Conservation (phyloP, 1,140 invertebrate species). For the Pseudoatta argentina region DNA sequence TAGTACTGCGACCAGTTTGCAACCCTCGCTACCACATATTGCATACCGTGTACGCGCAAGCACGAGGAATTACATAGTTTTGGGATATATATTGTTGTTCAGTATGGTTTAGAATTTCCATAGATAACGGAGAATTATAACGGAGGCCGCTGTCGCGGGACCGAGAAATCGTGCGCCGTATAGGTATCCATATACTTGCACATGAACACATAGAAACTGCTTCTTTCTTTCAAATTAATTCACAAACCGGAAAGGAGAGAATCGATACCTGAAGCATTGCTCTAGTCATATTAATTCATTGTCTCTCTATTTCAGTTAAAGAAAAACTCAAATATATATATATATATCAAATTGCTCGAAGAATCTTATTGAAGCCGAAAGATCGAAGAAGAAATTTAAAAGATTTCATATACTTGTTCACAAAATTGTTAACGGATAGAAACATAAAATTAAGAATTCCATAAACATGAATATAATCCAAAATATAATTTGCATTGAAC, state of each 20-base stretch:
- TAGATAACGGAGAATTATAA: slow-evolving; percentile 85
- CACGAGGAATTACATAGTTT: slow-evolving; percentile 82
- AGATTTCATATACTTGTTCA: background rate
- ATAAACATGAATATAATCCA: background rate
- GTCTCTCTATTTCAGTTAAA: background rate
- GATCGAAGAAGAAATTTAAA: background rate
- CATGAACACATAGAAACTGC: slow-evolving; percentile 43
- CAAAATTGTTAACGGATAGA: background rate
- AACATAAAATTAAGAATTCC: background rate
- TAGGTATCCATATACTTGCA: slow-evolving; percentile 50
- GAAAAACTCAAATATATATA: background rate
- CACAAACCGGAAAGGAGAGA: background rate
- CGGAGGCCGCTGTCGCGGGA: slow-evolving; percentile 76
- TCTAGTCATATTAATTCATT: background rate
- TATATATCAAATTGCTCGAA: background rate
- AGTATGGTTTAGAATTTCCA: slow-evolving; percentile 84
- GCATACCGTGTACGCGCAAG: slow-evolving; percentile 72
- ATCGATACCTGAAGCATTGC: background rate
- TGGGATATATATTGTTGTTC: slow-evolving; percentile 84
- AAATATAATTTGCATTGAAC: slow-evolving; percentile 2
- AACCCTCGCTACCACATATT: slow-evolving; percentile 72
- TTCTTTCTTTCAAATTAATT: slow-evolving; percentile 66
- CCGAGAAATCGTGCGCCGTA: slow-evolving; percentile 72
- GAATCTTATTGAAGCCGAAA: background rate
- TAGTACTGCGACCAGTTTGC: slow-evolving; percentile 52